A percentile compares a stretch with the other conserved stretches of the same genome.
phyloP scores from a whole-genome alignment of 1,140 invertebrate genomes.

The Lepidostoma basale region DNA sequence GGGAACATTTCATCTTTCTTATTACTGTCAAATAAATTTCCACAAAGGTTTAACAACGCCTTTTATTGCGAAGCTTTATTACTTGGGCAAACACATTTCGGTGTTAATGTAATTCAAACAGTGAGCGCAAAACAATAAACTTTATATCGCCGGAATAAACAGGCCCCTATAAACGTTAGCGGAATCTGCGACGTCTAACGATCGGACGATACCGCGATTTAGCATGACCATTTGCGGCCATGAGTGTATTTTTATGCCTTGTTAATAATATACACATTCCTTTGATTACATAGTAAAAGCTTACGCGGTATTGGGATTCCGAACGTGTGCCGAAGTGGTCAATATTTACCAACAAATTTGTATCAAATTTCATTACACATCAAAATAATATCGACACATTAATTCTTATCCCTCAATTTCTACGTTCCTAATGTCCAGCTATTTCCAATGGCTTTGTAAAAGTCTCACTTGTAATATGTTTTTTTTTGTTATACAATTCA shows the following conservation, averaged over 20 bases:
- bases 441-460: too few species aligned
- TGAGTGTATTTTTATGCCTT: conserved; percentile 11
- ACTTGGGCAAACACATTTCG: conserved; percentile 29
- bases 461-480: too few species aligned
- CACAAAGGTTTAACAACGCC: conserved; percentile 19
- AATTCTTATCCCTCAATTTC: not conserved
- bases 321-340: not conserved
- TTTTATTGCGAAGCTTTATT: conserved; percentile 32
- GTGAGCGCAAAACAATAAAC: conserved; percentile 29
- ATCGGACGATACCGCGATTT: conserved; percentile 4
- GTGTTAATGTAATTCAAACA: conserved; percentile 37
- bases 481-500: too few species aligned
- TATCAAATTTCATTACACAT: not conserved
- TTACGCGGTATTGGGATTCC: too few species aligned
- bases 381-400: not conserved
- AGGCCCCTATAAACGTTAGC: conserved; percentile 22
- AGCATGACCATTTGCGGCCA: conserved; percentile 3
- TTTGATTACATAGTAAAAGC: conserved; percentile 10
- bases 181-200: conserved; percentile 9
- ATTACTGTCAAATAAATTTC: conserved; percentile 32
- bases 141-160: conserved; percentile 32
- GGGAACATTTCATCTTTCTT: conserved; percentile 26
- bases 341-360: not conserved
- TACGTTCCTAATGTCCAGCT: too few species aligned
- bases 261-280: conserved; percentile 11